Percentiles rank a stretch among this genome's conserved stretches.
Evolutionary conservation across 2,888 invertebrate species (phyloP).

Genomic region (Helleia helle): DNA sequence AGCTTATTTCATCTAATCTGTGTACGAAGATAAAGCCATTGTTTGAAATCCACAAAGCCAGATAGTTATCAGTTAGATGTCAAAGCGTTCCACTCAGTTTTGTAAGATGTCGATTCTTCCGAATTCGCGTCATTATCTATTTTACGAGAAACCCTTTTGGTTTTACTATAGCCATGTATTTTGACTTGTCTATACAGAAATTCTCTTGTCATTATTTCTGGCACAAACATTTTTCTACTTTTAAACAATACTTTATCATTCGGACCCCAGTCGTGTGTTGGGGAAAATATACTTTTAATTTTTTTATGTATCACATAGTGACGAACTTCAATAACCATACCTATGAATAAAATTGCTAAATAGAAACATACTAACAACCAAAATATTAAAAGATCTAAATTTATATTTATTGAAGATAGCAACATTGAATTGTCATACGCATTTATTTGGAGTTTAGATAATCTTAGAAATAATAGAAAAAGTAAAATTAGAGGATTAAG

Average conservation of each 20-base stretch:
- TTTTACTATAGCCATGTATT: constrained; percentile 43
- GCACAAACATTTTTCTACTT: constrained; percentile 62
- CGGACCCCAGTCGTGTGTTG: constrained; percentile 51
- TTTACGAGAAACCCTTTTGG: constrained; percentile 13
- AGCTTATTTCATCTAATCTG: background rate
- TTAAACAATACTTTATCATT: constrained; percentile 41
- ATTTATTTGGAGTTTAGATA: too few relatives aligned
- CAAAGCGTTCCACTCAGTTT: constrained; percentile 36
- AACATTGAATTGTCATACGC: constrained; percentile 29
- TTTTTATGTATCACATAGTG: constrained; percentile 24
- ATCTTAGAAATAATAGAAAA: too few relatives aligned
- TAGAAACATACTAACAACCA: constrained; percentile 36
- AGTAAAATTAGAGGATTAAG: constrained; percentile 41
- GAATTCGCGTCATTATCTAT: constrained; percentile 10
- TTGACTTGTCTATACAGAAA: constrained; percentile 62
- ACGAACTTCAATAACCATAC: constrained; percentile 31
- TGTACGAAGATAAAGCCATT: background rate
- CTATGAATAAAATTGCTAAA: constrained; percentile 30
- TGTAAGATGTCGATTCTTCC: constrained; percentile 22
- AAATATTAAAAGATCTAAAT: constrained; percentile 32
- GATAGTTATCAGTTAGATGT: constrained; percentile 35
- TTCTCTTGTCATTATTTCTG: constrained; percentile 66
- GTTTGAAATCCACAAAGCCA: constrained; percentile 1
- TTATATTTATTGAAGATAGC: constrained; percentile 24
- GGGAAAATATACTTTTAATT: constrained; percentile 28